Percentiles rank a stretch among this genome's conserved stretches.
Evolutionary conservation across 2,797 vertebrate species (phyloP).

Genomic region (Etheostoma perlongum): DNA sequence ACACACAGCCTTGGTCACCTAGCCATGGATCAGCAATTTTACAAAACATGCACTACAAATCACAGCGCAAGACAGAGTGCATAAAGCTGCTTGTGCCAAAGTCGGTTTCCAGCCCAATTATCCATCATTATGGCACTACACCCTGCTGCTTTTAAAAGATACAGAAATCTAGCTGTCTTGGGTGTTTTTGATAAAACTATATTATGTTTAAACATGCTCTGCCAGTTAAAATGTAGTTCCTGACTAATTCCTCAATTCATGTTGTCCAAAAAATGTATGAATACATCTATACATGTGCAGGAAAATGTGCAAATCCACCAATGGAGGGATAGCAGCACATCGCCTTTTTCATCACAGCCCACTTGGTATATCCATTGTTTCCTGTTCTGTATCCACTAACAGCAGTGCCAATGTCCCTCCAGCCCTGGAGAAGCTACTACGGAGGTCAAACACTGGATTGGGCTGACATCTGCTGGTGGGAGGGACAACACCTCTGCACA

Average conservation of each 20-base stretch:
- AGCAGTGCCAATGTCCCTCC: conserved; percentile 53
- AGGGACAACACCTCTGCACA: conserved; percentile 60
- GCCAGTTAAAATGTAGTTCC: neutral
- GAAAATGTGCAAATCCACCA: conserved; percentile 11
- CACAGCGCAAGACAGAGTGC: conserved; percentile 1
- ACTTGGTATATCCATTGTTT: conserved; percentile 54
- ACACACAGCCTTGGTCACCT: conserved; percentile 22
- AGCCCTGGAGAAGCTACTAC: conserved; percentile 48
- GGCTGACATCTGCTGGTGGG: conserved; percentile 65
- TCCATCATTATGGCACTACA: conserved; percentile 26
- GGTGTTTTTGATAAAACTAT: conserved; percentile 4
- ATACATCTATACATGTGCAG: neutral
- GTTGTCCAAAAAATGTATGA: conserved; percentile 1
- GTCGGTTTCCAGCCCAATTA: conserved; percentile 37
- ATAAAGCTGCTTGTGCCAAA: conserved; percentile 36
- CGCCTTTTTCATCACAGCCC: conserved; percentile 23
- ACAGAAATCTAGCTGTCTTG: neutral
- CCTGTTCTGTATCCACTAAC: conserved; percentile 51
- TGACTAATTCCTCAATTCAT: neutral
- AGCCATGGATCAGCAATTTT: conserved; percentile 44
- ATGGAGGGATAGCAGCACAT: neutral
- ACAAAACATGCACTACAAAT: conserved; percentile 40
- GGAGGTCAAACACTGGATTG: conserved; percentile 69
- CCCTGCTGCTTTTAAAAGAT: conserved; percentile 17
- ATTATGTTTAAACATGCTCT: neutral